Conservation (phyloP, 2,113 vertebrate species). For the Saguinus midas region DNA sequence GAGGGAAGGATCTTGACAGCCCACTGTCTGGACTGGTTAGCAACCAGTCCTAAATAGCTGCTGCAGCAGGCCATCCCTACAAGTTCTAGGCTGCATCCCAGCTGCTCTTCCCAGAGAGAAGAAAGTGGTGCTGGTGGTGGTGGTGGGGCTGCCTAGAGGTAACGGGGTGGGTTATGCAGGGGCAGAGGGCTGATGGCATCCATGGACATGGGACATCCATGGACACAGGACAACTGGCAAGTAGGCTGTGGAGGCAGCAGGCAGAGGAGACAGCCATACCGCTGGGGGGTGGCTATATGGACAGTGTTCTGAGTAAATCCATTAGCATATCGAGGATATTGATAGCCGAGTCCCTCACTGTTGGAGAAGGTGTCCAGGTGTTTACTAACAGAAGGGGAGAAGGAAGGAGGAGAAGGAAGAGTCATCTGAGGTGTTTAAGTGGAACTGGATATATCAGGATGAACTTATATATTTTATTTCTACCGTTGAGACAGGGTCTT, state of each 20-base stretch:
- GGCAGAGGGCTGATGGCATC: background rate
- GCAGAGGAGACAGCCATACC: background rate
- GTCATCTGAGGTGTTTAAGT: background rate
- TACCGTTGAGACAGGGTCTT: too few species aligned
- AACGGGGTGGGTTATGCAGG: fast-evolving
- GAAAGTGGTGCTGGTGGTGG: fast-evolving
- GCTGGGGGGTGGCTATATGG: background rate
- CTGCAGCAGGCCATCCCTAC: background rate
- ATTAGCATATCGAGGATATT: fast-evolving
- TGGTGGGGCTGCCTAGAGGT: background rate
- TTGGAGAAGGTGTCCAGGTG: background rate
- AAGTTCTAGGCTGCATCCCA: background rate
- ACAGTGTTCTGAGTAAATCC: background rate
- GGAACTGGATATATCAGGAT: background rate
- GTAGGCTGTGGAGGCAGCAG: background rate
- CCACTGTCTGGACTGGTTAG: fast-evolving
- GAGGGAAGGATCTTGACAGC: background rate
- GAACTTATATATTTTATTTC: too few species aligned
- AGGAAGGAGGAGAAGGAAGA: background rate
- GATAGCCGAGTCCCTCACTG: background rate
- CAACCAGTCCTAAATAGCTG: background rate
- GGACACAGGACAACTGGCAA: background rate
- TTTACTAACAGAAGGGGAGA: too few species aligned
- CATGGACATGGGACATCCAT: background rate
- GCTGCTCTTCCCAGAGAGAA: background rate